Base-by-base conservation (phyloP, 2,888 invertebrate species). In the Cryptus viduatorius region DNA sequence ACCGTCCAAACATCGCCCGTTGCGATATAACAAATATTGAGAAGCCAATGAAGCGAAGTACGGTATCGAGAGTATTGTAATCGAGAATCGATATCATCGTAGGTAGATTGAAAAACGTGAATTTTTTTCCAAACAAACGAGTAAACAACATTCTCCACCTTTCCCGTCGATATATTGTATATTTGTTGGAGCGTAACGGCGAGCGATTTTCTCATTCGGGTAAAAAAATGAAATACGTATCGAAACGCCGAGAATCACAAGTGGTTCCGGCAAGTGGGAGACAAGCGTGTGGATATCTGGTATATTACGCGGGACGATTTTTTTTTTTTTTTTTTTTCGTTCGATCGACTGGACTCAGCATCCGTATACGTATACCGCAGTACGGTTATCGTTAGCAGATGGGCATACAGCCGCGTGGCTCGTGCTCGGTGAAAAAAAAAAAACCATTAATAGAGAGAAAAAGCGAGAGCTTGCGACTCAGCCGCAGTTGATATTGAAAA, bases 361-460 rank as follows among this genome's bases (percentile, higher is more conserved):
- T 85, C 71, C 65, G 76, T 72, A 72, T 76, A 48, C 56, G 81
- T 46, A 56, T 80, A 5, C 37, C 68, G 61, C 78, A 61, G 59
- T 75, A 65, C 71, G 37, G 37, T 37, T 76, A 79, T 79, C 46
- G 37, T 31, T 56, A 56, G 56, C 42, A 46, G 19, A 7, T 42
- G n/a, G 56, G 46, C 29, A 8, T 64, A 44, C 59, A 3, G 14
- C 42, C 56, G 46, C 10, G 64, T 10, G 44, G 72, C 68, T 75
- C 24, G 65, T 50, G 72, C 79, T 65, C 68, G 72, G 29, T 24
- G 29, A 31, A 31, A 31, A 61, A 31, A 31, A 31, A 61, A 85
- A 85, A 85, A 84, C 82, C 82, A 85, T 85, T 85, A 82, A 85
- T 77, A 77, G 84, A 82, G 84, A 85, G 82, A 79, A 82, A 82